A percentile compares a stretch with the other conserved stretches of the same genome.
These are phyloP conservation scores for Nematolebias whitei DNA, from an alignment of 2,113 vertebrate genomes.

Conservation along the genomic window DNA sequence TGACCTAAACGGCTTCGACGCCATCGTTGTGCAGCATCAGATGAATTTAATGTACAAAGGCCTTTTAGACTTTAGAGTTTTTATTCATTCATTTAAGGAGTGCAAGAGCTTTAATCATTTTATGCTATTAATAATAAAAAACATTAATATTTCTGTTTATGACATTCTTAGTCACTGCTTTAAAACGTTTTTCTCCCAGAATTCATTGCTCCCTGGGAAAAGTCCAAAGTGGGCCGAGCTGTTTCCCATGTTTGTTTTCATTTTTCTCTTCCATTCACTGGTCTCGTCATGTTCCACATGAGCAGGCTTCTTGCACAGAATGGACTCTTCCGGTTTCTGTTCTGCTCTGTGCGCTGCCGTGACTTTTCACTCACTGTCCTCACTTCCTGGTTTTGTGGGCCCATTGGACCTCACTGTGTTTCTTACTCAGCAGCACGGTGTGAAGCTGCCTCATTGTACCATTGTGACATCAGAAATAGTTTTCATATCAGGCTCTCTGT, in stretches of 20 bases:
- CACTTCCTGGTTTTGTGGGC: slow-evolving; percentile 59
- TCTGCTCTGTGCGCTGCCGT: slow-evolving; percentile 24
- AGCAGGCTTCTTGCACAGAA: slow-evolving; percentile 25
- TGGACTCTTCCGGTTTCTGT: slow-evolving; percentile 60
- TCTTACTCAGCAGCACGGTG: background rate
- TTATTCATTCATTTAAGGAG: too few relatives aligned
- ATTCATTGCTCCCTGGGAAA: slow-evolving; percentile 13
- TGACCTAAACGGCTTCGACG: too few relatives aligned
- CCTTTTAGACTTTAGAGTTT: too few relatives aligned
- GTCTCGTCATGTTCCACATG: slow-evolving; percentile 41
- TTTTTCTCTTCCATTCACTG: slow-evolving; percentile 43
- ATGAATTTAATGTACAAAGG: too few relatives aligned
- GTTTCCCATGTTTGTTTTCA: slow-evolving; percentile 67
- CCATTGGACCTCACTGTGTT: slow-evolving; percentile 2
- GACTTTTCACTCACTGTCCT: slow-evolving; percentile 21
- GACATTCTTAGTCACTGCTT: background rate
- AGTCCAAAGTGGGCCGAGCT: slow-evolving; percentile 29
- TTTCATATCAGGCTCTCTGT: background rate
- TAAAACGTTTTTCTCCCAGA: background rate
- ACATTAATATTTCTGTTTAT: background rate
- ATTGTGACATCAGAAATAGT: background rate
- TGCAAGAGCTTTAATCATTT: background rate
- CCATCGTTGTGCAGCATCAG: too few relatives aligned
- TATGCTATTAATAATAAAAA: background rate
- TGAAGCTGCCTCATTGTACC: background rate